Percentiles rank a stretch among this genome's conserved stretches.
These are phyloP conservation scores for Cynopterus brachyotis DNA, from an alignment of 2,113 vertebrate species.

Conservation along the genomic window DNA sequence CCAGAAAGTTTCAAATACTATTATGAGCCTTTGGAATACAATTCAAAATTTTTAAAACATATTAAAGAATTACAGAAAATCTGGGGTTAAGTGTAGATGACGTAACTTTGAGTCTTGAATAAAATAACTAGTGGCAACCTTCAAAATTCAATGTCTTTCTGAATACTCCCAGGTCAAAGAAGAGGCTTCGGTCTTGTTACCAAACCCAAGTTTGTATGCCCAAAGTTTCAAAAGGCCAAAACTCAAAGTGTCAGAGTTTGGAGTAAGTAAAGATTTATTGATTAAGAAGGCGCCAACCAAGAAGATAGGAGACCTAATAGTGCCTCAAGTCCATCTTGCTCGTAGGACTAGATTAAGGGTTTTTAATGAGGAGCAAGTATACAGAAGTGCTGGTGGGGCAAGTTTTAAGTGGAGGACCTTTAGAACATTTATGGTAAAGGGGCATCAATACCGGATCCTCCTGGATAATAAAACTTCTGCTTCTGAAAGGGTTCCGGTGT, in stretches of 20 bases:
- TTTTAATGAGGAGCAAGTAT: background rate
- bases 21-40: background rate
- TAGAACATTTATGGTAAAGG: background rate
- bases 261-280: background rate
- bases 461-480: background rate
- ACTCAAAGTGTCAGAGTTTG: background rate
- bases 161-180: background rate
- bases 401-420: background rate
- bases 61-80: background rate
- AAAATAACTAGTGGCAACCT: background rate
- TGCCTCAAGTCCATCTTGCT: background rate
- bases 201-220: background rate
- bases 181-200: background rate
- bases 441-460: background rate
- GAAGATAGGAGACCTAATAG: background rate
- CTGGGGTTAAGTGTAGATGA: background rate
- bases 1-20: constrained; percentile 11
- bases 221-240: background rate
- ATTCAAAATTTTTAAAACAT: background rate
- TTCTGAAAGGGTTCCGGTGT: background rate
- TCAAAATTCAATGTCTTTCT: background rate
- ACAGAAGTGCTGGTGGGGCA: background rate
- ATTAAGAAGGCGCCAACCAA: background rate
- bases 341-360: background rate
- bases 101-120: background rate